These are phyloP conservation scores for silkworm (Bombyx mori) DNA, from an alignment of 1,140 invertebrate genomes.

Conservation along the genomic window ASM3026992v2 NC_085111.1:1284501-1285000, in stretches of 20 bases:
- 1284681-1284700: no score
- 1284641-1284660: no score
- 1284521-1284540: no score
- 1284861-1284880: conserved; percentile 60
- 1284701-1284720: conserved; percentile 3
- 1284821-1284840: conserved; percentile 9
- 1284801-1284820: conserved; percentile 11
- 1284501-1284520: no score
- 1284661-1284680: no score
- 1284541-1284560: no score
- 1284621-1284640: no score
- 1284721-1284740: conserved; percentile 19
- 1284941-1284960: conserved; percentile 14
- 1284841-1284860: conserved; percentile 34
- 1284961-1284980: conserved; percentile 16
- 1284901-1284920: conserved; percentile 28
- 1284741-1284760: conserved; percentile 51
- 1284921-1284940: conserved; percentile 25
- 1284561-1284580: no score
- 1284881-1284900: conserved; percentile 55
- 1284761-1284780: conserved; percentile 2
- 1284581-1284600: no score
- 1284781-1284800: conserved; percentile 11
- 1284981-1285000: conserved; percentile 31
- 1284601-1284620: no score